Conservation (phyloP, 2,797 vertebrate genomes). For the Rhynchonycteris naso region DNA sequence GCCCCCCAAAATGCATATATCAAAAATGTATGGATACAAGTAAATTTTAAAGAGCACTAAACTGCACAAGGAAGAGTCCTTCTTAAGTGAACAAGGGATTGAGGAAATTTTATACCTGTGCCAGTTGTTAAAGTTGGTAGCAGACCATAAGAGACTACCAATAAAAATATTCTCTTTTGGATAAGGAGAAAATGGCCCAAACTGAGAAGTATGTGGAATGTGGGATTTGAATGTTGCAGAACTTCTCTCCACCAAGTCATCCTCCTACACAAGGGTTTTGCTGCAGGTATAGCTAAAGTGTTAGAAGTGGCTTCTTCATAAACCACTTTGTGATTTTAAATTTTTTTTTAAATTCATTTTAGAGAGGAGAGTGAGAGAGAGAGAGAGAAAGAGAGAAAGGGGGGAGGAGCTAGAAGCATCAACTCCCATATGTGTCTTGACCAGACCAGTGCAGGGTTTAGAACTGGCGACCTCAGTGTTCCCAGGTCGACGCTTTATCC, state of each 20-base stretch:
- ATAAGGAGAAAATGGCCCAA: not conserved
- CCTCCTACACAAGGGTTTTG: not conserved
- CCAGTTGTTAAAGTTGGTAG: not conserved
- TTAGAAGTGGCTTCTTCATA: not conserved
- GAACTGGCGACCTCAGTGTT: no score
- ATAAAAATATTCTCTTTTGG: not conserved
- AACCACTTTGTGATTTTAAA: not conserved
- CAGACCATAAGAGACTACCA: not conserved
- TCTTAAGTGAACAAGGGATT: not conserved
- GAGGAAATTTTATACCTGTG: not conserved
- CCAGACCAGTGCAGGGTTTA: no score
- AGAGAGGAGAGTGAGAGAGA: no score
- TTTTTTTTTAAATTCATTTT: no score
- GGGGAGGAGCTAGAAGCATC: no score
- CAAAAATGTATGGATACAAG: not conserved
- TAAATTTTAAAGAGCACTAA: not conserved
- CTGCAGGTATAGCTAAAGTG: not conserved
- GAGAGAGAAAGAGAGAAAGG: no score
- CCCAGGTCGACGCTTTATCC: no score
- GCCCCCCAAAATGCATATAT: not conserved
- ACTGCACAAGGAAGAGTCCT: not conserved
- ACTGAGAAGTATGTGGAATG: not conserved
- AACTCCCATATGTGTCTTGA: no score
- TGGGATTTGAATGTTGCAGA: not conserved
- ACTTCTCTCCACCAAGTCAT: not conserved